Percentiles rank a stretch among this genome's conserved stretches.
Conservation (phyloP, 2,797 vertebrate genomes). For the Loris lydekkerianus region DNA sequence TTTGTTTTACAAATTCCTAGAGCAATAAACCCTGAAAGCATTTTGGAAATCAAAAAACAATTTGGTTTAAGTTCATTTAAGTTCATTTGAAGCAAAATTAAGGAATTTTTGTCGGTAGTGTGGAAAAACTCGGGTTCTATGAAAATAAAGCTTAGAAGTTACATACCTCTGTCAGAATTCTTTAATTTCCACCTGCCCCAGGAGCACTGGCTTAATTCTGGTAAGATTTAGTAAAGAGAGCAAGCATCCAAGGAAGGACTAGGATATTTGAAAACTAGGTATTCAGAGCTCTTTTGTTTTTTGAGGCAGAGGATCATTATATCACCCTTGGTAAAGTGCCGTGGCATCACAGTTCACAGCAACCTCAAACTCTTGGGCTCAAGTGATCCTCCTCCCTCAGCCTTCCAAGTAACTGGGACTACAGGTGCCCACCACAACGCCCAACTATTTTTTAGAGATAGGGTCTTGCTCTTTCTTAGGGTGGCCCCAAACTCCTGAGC, state of each 20-base stretch:
- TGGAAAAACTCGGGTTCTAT: constrained; percentile 6
- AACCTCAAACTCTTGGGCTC: no score
- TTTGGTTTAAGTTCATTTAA: constrained; percentile 79
- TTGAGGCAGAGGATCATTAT: not conserved
- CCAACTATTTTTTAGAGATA: no score
- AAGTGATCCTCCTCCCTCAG: no score
- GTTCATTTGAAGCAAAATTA: constrained; percentile 68
- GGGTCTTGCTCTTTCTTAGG: no score
- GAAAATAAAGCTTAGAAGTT: constrained; percentile 23
- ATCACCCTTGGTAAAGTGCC: no score
- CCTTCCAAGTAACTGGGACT: no score
- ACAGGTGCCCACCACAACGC: no score
- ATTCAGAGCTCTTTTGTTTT: not conserved
- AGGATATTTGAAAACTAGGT: constrained; percentile 50
- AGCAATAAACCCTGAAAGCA: constrained; percentile 81
- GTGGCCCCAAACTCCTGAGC: no score
- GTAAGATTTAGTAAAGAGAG: constrained; percentile 3
- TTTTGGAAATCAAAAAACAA: constrained; percentile 72
- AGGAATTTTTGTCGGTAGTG: constrained; percentile 24
- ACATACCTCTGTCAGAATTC: constrained; percentile 17
- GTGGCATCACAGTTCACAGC: no score
- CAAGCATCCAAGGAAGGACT: not conserved
- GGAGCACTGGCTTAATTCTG: constrained; percentile 10
- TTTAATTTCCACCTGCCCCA: not conserved
- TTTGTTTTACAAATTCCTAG: constrained; percentile 82